Conservation (phyloP, 1,140 invertebrate species). For the Drosophila athabasca region DNA sequence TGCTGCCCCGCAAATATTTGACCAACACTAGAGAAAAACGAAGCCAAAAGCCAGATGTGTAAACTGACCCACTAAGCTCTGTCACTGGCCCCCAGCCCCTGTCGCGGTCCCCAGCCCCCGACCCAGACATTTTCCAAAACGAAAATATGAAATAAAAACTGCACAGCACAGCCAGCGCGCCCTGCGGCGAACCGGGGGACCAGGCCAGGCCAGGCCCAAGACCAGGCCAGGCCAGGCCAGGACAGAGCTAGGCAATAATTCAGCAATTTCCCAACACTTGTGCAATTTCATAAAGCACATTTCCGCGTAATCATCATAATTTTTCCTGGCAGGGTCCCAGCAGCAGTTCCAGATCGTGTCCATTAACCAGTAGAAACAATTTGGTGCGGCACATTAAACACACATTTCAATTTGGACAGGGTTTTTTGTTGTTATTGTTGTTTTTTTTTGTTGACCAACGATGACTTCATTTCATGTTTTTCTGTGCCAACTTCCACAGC, state of each 20-base stretch:
- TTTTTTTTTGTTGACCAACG: constrained; percentile 32
- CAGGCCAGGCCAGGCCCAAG: constrained; percentile 4
- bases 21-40: constrained; percentile 63
- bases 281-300: constrained; percentile 78
- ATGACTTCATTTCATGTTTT: constrained; percentile 65
- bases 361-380: constrained; percentile 43
- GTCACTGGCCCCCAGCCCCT: constrained; percentile 3
- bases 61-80: constrained; percentile 70
- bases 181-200: constrained; percentile 45
- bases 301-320: constrained; percentile 79
- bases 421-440: too few relatives aligned
- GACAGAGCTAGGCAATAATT: constrained; percentile 58
- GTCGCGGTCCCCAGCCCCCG: background rate
- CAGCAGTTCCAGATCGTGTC: constrained; percentile 3
- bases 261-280: constrained; percentile 69
- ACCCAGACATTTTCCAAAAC: constrained; percentile 40
- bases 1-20: constrained; percentile 65
- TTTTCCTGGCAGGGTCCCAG: constrained; percentile 44
- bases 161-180: constrained; percentile 34
- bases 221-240: constrained; percentile 9
- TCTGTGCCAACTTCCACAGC: constrained; percentile 14
- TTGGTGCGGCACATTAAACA: constrained; percentile 66
- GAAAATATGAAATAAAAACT: constrained; percentile 51
- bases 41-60: constrained; percentile 61
- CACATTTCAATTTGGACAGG: constrained; percentile 72